phyloP scores from a whole-genome alignment of 1,140 invertebrate species.

The Ooceraea biroi region DNA sequence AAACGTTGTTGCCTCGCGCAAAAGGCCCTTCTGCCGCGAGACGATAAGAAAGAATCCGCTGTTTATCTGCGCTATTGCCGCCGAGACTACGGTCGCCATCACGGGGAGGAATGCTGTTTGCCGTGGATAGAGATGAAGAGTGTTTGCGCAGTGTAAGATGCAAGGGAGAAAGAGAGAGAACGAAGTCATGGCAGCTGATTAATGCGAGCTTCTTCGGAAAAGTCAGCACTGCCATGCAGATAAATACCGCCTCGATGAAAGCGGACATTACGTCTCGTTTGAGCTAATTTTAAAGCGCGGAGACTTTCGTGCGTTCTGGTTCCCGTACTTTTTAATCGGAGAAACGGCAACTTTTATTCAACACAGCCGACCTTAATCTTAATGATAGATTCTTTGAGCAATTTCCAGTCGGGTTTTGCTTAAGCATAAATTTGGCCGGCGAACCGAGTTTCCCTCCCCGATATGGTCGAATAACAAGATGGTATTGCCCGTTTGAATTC shows the following conservation, averaged over 20 bases:
- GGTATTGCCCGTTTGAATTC: conserved; percentile 9
- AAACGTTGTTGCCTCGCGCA: conserved; percentile 63
- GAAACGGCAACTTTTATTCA: conserved; percentile 30
- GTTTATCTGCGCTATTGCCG: conserved; percentile 63
- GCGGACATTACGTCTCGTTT: conserved; percentile 40
- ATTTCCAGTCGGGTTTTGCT: conserved; percentile 27
- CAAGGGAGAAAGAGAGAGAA: conserved; percentile 37
- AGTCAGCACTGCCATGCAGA: conserved; percentile 19
- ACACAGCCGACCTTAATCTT: conserved; percentile 35
- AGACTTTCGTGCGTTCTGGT: conserved; percentile 9
- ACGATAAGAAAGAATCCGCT: conserved; percentile 72
- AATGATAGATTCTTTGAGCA: conserved; percentile 50
- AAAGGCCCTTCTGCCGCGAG: conserved; percentile 60
- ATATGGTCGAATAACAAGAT: conserved; percentile 13
- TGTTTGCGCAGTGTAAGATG: conserved; percentile 29
- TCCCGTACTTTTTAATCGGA: conserved; percentile 47
- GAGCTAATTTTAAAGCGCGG: conserved; percentile 54
- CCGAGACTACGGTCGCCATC: not conserved
- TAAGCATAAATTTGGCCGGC: conserved; percentile 11
- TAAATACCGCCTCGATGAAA: conserved; percentile 49
- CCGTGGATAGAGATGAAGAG: conserved; percentile 14
- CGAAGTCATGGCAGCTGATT: conserved; percentile 20
- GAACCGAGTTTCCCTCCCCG: not conserved
- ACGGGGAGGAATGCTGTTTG: not conserved
- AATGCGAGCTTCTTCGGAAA: conserved; percentile 25